phyloP scores from a whole-genome alignment of 1,140 invertebrate species.

The Aphis craccivora region DNA sequence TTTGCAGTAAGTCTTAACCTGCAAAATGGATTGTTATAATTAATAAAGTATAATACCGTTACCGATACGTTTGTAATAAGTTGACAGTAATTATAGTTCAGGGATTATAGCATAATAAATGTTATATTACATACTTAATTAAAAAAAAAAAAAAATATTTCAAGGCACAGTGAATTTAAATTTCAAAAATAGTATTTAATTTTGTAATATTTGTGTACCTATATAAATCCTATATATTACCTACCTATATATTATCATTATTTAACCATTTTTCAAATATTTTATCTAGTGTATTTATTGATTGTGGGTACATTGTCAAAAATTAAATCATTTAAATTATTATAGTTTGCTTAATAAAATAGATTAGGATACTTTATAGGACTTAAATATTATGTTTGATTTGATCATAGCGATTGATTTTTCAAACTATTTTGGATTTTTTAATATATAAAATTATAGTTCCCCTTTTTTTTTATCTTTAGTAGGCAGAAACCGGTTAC shows the following conservation, averaged over 20 bases:
- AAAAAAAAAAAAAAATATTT: background rate
- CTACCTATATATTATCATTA: too few species aligned
- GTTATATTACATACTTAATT: background rate
- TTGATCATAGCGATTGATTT: background rate
- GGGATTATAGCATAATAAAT: background rate
- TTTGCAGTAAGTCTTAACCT: slow-evolving; percentile 79
- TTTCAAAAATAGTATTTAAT: background rate
- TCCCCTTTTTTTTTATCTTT: background rate
- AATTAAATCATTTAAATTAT: too few species aligned
- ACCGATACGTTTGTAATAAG: background rate
- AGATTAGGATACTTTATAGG: background rate
- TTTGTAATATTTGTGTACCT: background rate
- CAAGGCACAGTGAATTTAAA: background rate
- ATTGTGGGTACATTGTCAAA: too few species aligned
- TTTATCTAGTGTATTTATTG: background rate
- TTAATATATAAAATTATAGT: too few species aligned
- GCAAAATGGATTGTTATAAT: slow-evolving; percentile 59
- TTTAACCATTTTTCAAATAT: background rate
- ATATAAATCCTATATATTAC: too few species aligned
- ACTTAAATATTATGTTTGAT: background rate
- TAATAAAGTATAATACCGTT: background rate
- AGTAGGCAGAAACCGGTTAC: background rate
- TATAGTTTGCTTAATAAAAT: background rate
- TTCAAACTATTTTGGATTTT: background rate
- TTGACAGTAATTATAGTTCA: background rate